Evolutionary conservation across 2,113 vertebrate genomes (phyloP).

Genomic region (Uropsilus gracilis): DNA sequence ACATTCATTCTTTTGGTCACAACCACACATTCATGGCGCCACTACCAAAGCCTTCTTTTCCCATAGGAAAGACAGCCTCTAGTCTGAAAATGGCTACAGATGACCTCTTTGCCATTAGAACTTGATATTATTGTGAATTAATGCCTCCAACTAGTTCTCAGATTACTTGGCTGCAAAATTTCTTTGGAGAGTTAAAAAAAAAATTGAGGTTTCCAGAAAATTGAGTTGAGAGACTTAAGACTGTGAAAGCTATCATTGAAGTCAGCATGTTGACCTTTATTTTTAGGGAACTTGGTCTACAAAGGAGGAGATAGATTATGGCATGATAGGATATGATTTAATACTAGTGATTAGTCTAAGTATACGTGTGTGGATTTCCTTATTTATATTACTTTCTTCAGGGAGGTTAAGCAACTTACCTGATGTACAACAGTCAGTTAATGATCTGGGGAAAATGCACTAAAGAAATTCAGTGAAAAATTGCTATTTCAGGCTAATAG

Average conservation of each 20-base stretch:
- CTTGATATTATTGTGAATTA: neutral
- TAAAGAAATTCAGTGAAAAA: slow-evolving; percentile 25
- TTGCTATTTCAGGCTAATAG: slow-evolving; percentile 46
- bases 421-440: neutral
- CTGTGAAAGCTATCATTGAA: slow-evolving; percentile 15
- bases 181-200: neutral
- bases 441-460: neutral
- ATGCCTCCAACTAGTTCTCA: neutral
- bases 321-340: neutral
- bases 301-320: neutral
- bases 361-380: neutral
- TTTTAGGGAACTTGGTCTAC: neutral
- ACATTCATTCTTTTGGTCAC: neutral
- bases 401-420: neutral
- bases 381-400: neutral
- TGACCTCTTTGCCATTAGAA: neutral
- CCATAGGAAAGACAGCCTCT: neutral
- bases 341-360: neutral
- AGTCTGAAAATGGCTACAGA: neutral
- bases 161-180: neutral
- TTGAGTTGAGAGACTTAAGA: neutral
- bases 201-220: slow-evolving; percentile 21
- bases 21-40: neutral
- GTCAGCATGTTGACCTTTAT: neutral
- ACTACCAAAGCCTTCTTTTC: neutral